phyloP scores from a whole-genome alignment of 1,140 invertebrate species.

The Diorhabda carinulata region DNA sequence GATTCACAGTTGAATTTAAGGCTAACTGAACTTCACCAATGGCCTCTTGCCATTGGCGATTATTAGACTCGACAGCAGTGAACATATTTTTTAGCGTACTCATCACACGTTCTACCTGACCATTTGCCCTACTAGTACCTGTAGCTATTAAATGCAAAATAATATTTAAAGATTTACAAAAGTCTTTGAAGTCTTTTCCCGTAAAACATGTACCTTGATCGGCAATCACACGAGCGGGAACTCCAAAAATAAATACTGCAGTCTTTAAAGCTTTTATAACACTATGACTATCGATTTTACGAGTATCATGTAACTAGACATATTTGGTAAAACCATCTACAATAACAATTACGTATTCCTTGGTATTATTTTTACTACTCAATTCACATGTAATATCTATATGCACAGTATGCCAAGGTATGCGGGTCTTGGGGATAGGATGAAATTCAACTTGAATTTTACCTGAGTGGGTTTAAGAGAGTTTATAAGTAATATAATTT shows the following conservation, averaged over 20 bases:
- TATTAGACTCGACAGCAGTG: no score
- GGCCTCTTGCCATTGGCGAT: no score
- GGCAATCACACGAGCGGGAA: slow-evolving; percentile 23
- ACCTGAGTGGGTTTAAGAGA: no score
- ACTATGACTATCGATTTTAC: background rate
- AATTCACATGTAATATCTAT: no score
- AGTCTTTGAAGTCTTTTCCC: slow-evolving; percentile 28
- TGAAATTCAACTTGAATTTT: no score
- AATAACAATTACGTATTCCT: slow-evolving; percentile 38
- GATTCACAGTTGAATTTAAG: no score
- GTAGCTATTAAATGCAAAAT: slow-evolving; percentile 27
- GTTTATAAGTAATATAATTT: no score
- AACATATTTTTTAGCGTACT: background rate
- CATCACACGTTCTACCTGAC: slow-evolving; percentile 34
- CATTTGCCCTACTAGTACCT: slow-evolving; percentile 34
- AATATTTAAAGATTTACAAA: slow-evolving; percentile 25
- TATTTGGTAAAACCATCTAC: slow-evolving; percentile 46
- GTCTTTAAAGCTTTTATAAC: slow-evolving; percentile 3
- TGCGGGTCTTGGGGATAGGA: no score
- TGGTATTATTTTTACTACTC: no score
- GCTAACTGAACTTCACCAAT: no score
- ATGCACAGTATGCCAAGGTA: no score
- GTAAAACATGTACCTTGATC: slow-evolving; percentile 34
- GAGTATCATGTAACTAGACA: background rate
- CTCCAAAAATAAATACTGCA: slow-evolving; percentile 17